Conservation (phyloP, 2,888 invertebrate species). For the Laspeyria flexula region DNA sequence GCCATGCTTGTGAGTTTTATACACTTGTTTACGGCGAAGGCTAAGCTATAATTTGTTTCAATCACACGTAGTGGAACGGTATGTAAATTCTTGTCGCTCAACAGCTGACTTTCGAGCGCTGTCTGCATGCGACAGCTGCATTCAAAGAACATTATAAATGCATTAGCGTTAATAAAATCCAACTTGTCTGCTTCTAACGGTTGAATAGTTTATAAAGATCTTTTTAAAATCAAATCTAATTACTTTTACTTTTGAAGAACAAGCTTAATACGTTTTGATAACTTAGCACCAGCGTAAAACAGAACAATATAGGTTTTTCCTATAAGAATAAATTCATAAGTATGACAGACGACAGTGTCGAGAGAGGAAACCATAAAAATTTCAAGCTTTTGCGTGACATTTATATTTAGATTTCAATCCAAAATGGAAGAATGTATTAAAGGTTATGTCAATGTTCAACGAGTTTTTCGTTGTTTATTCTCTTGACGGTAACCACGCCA, state of each 20-base stretch:
- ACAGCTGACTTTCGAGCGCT: conserved; percentile 27
- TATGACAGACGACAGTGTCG: not conserved
- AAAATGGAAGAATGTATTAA: conserved; percentile 36
- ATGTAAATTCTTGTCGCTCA: conserved; percentile 12
- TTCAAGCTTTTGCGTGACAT: not conserved
- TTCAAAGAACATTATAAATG: conserved; percentile 66
- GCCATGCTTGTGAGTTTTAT: conserved; percentile 21
- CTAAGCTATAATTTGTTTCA: conserved; percentile 13
- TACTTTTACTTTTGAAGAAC: not conserved
- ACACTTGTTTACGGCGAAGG: conserved; percentile 7
- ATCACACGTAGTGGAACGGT: conserved; percentile 23
- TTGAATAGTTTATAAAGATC: conserved; percentile 3
- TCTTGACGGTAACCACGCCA: conserved; percentile 56
- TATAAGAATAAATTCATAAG: not conserved
- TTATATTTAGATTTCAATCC: conserved; percentile 6
- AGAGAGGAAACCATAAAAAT: not conserved
- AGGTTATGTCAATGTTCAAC: conserved; percentile 54
- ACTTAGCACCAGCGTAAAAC: too few relatives aligned
- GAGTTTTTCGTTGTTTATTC: conserved; percentile 59
- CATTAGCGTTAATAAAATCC: conserved; percentile 54
- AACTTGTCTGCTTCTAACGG: conserved; percentile 7
- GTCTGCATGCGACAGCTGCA: conserved; percentile 43
- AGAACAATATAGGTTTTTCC: too few relatives aligned
- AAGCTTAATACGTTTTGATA: not conserved
- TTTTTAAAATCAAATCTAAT: conserved; percentile 3